Base-by-base conservation (phyloP, 1,140 invertebrate species). In the Aphelinus atriplicis region DNA sequence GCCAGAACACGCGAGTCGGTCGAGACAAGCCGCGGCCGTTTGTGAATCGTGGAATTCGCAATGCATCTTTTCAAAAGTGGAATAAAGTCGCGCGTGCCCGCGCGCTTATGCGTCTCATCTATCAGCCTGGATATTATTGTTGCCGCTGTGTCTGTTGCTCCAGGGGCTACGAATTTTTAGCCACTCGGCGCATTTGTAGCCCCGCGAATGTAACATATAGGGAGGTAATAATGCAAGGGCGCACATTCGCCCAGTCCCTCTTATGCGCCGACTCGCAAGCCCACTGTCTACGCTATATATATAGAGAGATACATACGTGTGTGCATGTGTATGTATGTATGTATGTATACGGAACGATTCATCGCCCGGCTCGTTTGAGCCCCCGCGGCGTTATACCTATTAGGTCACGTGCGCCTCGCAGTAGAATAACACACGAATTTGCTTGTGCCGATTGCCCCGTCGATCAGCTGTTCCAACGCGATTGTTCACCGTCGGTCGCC, bases 91-190 rank as follows among this genome's bases (percentile, higher is more conserved):
- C 83, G 82, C 82, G 81, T 84, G 82, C 80, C 80, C 79, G 78
- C 84, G 42, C 56, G 83, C 80, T 87, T 87, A 87, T 87, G 86
- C 84, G 81, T 84, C 85, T 84, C 85, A 84, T 87, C 87, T 85
- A 85, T 87, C 86, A 86, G 84, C 82, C 82, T 82, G 84, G 84
- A 85, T 86, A 86, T 86, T 87, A 86, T 86, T 87, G 84, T 82
- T 84, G 80, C 82, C 81, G 80, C 79, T 80, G 82, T 48, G 45
- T 9, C 61, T 47, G 81, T 78, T 83, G 82, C 79, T 26, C 26
- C 9, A 4, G 51, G 51, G 9, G 82, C 85, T 85, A 85, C 82
- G 80, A 85, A 82, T 85, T 85, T 87, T 85, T 85, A 85, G 26
- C 26, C 26, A 26, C 26, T 26, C 26, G 26, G 26, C 82, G 83